Base-by-base conservation (phyloP, 2,113 vertebrate genomes). In the Cyprichromis sp. region DNA sequence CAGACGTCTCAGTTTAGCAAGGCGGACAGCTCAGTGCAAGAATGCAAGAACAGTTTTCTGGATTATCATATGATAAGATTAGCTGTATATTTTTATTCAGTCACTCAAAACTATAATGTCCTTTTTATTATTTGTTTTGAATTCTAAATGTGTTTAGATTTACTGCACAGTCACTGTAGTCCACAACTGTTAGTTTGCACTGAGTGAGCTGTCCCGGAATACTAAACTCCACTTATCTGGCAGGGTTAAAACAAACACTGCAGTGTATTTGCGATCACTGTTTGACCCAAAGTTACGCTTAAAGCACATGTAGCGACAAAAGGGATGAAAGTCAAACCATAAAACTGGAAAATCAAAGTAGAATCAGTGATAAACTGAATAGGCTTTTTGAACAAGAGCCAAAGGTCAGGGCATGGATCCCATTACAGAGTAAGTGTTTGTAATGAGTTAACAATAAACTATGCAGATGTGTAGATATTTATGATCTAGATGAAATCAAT, bases 281-380 rank as follows among this genome's bases (percentile, higher is more conserved):
- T 91, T 84, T 80, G 82, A 89, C 31, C 86, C 85, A 86, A 81
- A 53, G 36, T 36, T 53, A 45, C 45, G 59, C 29, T 82, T 53
- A 45, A 84, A 91, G 29, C 24, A 21, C 50, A 53, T n/a, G 24
- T 17, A 57, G 13, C 88, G 55, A 86, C 21, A 59, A 40, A 17
- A 38, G 40, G 7, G 29, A 14, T 29, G 9, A 66, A 89, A 86
- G 26, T 40, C 5, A 40, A 9, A 31, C 9, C 12, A 54, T 5
- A 54, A 59, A 85, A 14, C 12, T 66, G 21, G 17, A 80, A 90
- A 87, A 86, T 90, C 86, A 90, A 89, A 88, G 81, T 40, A 82
- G 78, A 91, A 87, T 83, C 76, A 82, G 86, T 81, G 88, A 90
- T 84, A 53, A 91, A 85, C 73, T 68, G 50, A 88, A 63, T 19